These are phyloP conservation scores for Porites rus DNA, from an alignment of 92 coral and sea anemone genomes.

Conservation along the genomic window DNA sequence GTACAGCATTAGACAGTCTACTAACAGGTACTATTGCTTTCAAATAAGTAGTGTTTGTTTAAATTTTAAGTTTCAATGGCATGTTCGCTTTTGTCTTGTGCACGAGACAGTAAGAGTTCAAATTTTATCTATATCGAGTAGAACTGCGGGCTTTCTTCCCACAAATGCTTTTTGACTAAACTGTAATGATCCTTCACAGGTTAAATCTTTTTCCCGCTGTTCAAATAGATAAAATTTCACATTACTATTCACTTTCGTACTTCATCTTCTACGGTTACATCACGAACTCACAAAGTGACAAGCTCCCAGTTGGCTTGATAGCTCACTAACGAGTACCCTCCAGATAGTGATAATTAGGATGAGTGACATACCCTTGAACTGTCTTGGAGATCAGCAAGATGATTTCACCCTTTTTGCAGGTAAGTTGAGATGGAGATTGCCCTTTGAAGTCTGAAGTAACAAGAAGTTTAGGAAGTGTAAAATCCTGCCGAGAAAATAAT, in stretches of 20 bases:
- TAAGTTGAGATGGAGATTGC: constrained; percentile 41
- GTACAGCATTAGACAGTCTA: neutral
- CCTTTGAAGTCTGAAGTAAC: constrained; percentile 58
- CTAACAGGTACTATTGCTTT: neutral
- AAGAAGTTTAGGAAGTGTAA: constrained; percentile 65
- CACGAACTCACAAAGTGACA: too few relatives aligned
- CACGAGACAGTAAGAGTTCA: too few relatives aligned
- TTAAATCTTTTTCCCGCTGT: too few relatives aligned
- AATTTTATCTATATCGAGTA: too few relatives aligned
- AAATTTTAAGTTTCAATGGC: too few relatives aligned
- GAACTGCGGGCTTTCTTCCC: too few relatives aligned
- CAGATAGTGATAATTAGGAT: neutral
- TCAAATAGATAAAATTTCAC: too few relatives aligned
- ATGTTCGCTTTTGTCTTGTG: too few relatives aligned
- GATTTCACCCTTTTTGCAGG: constrained; percentile 61
- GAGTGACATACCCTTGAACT: constrained; percentile 35
- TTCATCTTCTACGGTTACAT: too few relatives aligned
- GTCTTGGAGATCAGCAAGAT: constrained; percentile 65
- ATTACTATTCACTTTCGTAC: too few relatives aligned
- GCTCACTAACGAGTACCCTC: neutral
- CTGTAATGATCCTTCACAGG: too few relatives aligned
- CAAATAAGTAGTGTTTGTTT: neutral
- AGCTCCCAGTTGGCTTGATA: neutral
- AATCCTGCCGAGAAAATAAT: constrained; percentile 6
- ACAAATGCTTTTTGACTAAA: too few relatives aligned